phyloP scores from a whole-genome alignment of 2,888 invertebrate genomes.

The Cephus sareptanus region DNA sequence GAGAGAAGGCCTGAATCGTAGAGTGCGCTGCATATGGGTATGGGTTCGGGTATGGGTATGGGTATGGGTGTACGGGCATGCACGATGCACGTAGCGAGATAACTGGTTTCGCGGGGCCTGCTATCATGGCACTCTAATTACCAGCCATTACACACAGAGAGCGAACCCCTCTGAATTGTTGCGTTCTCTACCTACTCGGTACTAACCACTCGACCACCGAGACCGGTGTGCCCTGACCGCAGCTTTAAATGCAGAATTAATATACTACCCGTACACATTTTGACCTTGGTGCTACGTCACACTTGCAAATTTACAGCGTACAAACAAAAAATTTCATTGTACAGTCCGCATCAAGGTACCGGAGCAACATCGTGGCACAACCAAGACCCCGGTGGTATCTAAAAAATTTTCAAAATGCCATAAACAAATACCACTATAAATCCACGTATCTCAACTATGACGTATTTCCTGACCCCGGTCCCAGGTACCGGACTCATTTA shows the following conservation, averaged over 20 bases:
- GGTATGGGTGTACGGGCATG: constrained; percentile 42
- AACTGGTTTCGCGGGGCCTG: constrained; percentile 62
- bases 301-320: not conserved
- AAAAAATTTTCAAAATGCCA: not conserved
- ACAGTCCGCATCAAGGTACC: not conserved
- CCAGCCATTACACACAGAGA: constrained; percentile 59
- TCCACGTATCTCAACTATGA: not conserved
- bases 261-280: constrained; percentile 56
- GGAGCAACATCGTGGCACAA: too few relatives aligned
- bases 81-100: constrained; percentile 62
- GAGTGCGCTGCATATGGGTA: not conserved
- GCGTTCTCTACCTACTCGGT: constrained; percentile 54
- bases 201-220: constrained; percentile 52
- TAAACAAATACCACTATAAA: not conserved
- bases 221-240: constrained; percentile 56
- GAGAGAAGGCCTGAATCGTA: not conserved
- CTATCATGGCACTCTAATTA: constrained; percentile 64
- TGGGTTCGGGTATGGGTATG: not conserved
- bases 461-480: not conserved
- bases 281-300: constrained; percentile 20
- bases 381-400: not conserved
- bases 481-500: not conserved
- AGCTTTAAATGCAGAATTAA: constrained; percentile 60
- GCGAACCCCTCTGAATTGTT: constrained; percentile 60
- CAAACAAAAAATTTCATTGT: not conserved